phyloP scores from a whole-genome alignment of 1,140 invertebrate species.

The Heliconius himera region DNA sequence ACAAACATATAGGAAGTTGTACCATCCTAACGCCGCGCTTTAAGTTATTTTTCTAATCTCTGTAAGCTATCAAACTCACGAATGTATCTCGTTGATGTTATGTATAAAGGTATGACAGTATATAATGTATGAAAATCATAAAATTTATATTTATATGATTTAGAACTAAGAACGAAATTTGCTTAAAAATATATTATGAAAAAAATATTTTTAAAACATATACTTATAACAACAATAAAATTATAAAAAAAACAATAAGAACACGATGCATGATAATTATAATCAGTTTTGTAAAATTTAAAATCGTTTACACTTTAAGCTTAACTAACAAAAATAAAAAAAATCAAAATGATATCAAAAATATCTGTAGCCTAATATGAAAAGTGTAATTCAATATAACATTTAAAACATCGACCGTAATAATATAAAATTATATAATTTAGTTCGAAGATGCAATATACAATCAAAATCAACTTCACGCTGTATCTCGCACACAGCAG shows the following conservation, averaged over 20 bases:
- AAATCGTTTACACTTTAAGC: neutral
- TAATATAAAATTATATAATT: neutral
- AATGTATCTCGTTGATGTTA: neutral
- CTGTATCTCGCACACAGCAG: too few species aligned
- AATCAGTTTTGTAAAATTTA: neutral
- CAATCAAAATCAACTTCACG: too few species aligned
- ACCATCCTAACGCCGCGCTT: neutral
- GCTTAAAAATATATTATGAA: too few species aligned
- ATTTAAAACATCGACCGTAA: neutral
- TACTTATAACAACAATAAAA: neutral
- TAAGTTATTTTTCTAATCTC: slow-evolving; percentile 6
- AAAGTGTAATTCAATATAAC: neutral
- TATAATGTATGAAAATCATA: neutral
- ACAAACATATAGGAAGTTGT: neutral
- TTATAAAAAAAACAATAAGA: neutral
- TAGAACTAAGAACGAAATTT: too few species aligned
- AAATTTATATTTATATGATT: neutral
- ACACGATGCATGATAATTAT: neutral
- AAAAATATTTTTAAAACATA: neutral
- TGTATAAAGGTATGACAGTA: neutral
- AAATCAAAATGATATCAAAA: neutral
- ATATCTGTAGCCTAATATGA: neutral
- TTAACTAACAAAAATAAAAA: neutral
- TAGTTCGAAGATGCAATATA: neutral
- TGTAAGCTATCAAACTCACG: slow-evolving; percentile 1